Conservation (phyloP, 2,113 vertebrate species). For the Pelodiscus sinensis region DNA sequence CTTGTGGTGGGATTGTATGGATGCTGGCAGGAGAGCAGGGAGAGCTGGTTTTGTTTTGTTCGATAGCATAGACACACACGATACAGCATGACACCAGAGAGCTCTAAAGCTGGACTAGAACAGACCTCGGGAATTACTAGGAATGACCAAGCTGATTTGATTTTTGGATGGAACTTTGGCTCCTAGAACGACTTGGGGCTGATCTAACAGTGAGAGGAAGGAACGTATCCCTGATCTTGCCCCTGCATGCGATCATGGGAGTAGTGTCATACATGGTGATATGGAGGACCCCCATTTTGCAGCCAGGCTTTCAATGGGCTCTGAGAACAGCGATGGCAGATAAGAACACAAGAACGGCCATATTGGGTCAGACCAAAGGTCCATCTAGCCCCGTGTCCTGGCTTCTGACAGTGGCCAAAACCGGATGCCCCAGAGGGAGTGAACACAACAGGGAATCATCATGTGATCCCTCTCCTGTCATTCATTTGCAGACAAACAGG, state of each 20-base stretch:
- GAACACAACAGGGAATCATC: no score
- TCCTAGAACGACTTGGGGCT: background rate
- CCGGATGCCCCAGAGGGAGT: no score
- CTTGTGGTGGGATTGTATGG: rapidly evolving
- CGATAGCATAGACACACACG: background rate
- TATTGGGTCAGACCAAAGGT: no score
- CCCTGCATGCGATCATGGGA: background rate
- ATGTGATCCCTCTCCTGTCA: no score
- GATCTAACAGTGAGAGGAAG: background rate
- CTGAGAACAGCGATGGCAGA: background rate
- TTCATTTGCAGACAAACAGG: no score
- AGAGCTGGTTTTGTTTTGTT: background rate
- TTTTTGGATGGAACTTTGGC: background rate
- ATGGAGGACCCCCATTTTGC: no score
- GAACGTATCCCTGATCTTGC: background rate
- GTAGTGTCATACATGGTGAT: background rate
- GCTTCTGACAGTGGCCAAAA: no score
- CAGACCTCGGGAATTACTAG: background rate
- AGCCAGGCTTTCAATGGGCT: rapidly evolving
- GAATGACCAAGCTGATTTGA: background rate
- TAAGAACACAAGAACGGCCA: no score
- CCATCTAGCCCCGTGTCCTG: no score
- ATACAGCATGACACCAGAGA: background rate
- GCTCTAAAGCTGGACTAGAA: background rate
- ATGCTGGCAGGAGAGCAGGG: rapidly evolving